Base-by-base conservation (phyloP, 1,140 invertebrate species). In the Pseudomyrmex gracilis region DNA sequence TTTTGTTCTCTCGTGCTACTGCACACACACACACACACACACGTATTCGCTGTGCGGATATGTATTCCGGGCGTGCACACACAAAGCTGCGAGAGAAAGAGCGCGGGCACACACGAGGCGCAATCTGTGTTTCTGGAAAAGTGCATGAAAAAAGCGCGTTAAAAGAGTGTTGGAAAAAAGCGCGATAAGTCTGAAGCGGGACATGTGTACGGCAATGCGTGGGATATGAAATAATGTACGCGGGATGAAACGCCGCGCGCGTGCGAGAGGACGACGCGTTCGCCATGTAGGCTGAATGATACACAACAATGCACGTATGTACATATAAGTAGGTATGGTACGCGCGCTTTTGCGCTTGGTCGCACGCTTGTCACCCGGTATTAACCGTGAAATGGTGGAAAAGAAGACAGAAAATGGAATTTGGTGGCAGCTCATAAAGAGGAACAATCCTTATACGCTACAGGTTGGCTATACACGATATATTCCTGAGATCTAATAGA, bases 351-450 rank as follows among this genome's bases (percentile, higher is more conserved):
- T 51, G 76, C 43, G 66, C 76, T 80, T 17, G 53, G 51, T 71
- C 45, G 66, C 66, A 15, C 1, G 34, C 43, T 22, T 45, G 61
- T 77, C 73, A 20, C 43, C 49, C 22, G 51, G 22, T 71, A 80
- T 80, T 80, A 80, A 80, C 34, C 22, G 53, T 15, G 22, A 71
- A 80, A 61, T n/a, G 15, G 7, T 12, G 34, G 66, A 70, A 70
- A 63, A 80, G 24, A 15, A 80, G 73, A 47, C 13, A 47, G 73
- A 74, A 74, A 83, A 83, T 80, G 55, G 60, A 82, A 82, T 71
- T 85, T 57, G 34, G n/a, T 51, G 60, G 24, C 24, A 53, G 49
- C 60, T 86, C 83, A 84, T 88, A 71, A 88, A 85, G 77, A 86
- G 51, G 80, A 86, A 83, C 73, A 53, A 51, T 64, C 58, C 49